Conservation (phyloP, 2,113 vertebrate species). For the Turnix velox region DNA sequence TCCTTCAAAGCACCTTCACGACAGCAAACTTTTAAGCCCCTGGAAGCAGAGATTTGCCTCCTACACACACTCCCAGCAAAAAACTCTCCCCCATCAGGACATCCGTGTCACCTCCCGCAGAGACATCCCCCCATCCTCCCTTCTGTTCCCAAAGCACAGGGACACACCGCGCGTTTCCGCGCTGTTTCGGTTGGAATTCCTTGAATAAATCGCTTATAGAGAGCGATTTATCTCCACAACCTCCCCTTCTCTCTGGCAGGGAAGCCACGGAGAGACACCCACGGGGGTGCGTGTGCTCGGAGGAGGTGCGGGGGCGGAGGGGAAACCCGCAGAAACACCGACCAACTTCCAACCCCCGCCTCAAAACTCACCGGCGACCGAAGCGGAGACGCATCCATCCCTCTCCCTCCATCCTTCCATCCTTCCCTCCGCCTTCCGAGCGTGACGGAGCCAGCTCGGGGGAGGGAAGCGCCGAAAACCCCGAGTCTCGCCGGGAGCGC, state of each 20-base stretch:
- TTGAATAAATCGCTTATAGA: accelerated
- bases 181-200: accelerated
- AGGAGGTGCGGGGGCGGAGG: not conserved
- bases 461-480: not conserved
- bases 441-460: not conserved
- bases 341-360: not conserved
- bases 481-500: not conserved
- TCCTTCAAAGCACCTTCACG: not conserved
- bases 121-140: not conserved
- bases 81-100: not conserved
- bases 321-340: not conserved
- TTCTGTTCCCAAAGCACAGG: not conserved
- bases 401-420: not conserved
- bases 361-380: not conserved
- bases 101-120: not conserved
- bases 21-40: not conserved
- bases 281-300: not conserved
- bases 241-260: accelerated
- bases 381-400: not conserved
- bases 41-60: not conserved
- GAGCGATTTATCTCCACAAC: accelerated
- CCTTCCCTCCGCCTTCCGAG: not conserved
- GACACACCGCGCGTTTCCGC: not conserved
- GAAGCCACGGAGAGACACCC: not conserved
- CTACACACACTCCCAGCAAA: accelerated